Base-by-base conservation (phyloP, 1,140 invertebrate species). In the Matsumurasca onukii region DNA sequence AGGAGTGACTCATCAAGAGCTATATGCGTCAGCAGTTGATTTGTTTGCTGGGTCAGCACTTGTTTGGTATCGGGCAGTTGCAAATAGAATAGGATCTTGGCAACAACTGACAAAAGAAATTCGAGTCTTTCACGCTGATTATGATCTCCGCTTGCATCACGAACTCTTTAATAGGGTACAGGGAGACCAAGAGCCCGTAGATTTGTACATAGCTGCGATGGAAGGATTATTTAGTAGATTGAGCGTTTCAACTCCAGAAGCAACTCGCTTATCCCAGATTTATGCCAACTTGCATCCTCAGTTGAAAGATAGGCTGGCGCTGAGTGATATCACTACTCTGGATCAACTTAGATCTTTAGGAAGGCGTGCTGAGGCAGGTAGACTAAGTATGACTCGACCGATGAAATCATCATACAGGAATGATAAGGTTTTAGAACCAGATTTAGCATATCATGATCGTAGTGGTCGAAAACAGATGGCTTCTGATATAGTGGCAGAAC, bases 61-160 rank as follows among this genome's bases (percentile, higher is more conserved):
- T 30, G 29, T 31, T 31, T 63, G 31, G 29, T 63, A 63, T 63
- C 27, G 61, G n/a, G n/a, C 29, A n/a, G 27, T 34, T 2, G n/a
- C 17, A 12, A 63, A 2, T 31, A 30, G 61, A 31, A 27, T 63
- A 12, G 25, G 31, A 20, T 63, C 61, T 34, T 63, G 61, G 61
- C 12, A 30, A 2, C n/a, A 63, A 34, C 31, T 63, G 15, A n/a
- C 1, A 31, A 13, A 31, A 12, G 31, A 63, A 34, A 17, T 63
- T 17, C n/a, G 61, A 31, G 61, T 63, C 20, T 63, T 63, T 20
- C 61, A 34, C 31, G n/a, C 31, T 34, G 29, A 63, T 63, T 63
- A 31, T 34, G 31, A 63, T n/a, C 17, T 31, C 13, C 31, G 61
- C 3, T 34, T 63, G 20, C n/a, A 31, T 3, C 29, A 63, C n/a